phyloP scores from a whole-genome alignment of 2,888 invertebrate genomes.

The Steinernema hermaphroditum region DNA sequence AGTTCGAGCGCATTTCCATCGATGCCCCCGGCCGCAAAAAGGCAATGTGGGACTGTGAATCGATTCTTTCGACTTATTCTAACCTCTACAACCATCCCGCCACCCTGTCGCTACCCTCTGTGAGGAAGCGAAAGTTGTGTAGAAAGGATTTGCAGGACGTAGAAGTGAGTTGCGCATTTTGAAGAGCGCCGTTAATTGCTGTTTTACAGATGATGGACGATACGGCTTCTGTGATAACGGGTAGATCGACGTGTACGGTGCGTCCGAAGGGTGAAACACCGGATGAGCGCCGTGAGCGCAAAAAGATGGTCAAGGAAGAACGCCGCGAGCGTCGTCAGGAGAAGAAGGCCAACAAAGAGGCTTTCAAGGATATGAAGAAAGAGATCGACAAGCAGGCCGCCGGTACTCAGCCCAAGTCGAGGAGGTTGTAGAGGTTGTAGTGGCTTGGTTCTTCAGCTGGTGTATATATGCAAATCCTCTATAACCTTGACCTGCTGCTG shows the following conservation, averaged over 20 bases:
- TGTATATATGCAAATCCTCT: constrained; percentile 8
- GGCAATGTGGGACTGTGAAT: constrained; percentile 64
- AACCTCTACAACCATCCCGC: constrained; percentile 90
- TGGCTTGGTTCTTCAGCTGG: neutral
- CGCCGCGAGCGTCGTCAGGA: constrained; percentile 69
- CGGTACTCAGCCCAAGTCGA: constrained; percentile 8
- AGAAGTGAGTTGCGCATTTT: constrained; percentile 30
- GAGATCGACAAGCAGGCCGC: constrained; percentile 37
- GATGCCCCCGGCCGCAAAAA: constrained; percentile 38
- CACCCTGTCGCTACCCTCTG: constrained; percentile 73
- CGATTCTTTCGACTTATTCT: constrained; percentile 76
- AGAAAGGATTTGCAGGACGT: constrained; percentile 34
- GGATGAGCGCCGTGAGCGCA: constrained; percentile 80
- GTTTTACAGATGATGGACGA: constrained; percentile 42
- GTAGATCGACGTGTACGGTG: constrained; percentile 37
- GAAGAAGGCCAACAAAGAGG: constrained; percentile 55
- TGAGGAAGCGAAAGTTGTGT: constrained; percentile 13
- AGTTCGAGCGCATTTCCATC: constrained; percentile 46
- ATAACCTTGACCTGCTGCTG: neutral
- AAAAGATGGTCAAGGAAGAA: constrained; percentile 79
- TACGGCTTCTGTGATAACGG: constrained; percentile 33
- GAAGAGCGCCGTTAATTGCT: neutral
- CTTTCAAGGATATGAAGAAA: constrained; percentile 47
- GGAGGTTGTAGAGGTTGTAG: neutral
- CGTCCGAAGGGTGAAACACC: constrained; percentile 79